These are phyloP conservation scores for Molorchus minor DNA, from an alignment of 2,888 invertebrate species.

Conservation along the genomic window DNA sequence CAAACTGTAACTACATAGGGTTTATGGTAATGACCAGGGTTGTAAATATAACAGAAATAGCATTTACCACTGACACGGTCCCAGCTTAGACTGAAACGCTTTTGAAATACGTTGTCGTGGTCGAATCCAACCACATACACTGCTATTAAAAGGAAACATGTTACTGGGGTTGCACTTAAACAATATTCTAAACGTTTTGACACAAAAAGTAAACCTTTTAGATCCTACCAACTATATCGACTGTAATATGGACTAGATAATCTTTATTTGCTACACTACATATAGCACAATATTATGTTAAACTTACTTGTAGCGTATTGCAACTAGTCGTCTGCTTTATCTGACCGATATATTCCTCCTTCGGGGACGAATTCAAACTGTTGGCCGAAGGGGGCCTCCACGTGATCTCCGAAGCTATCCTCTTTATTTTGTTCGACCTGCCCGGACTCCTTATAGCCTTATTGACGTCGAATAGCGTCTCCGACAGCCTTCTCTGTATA, in stretches of 20 bases:
- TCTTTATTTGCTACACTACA: no score
- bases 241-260: no score
- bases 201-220: no score
- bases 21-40: no score
- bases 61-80: no score
- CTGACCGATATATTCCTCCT: constrained; percentile 61
- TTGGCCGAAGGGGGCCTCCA: constrained; percentile 65
- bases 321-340: constrained; percentile 74
- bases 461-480: constrained; percentile 65
- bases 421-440: constrained; percentile 61
- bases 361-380: constrained; percentile 53
- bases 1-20: no score
- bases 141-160: not conserved
- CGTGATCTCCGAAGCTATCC: constrained; percentile 64
- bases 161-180: no score
- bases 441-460: constrained; percentile 53
- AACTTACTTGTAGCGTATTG: constrained; percentile 68
- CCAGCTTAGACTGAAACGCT: not conserved
- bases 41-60: no score
- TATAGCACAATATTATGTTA: not conserved
- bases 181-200: no score
- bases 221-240: no score
- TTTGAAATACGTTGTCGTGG: not conserved
- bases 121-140: not conserved
- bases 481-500: constrained; percentile 67